phyloP scores from a whole-genome alignment of 2,797 vertebrate species.

The Sebastes trivittatus region DNA sequence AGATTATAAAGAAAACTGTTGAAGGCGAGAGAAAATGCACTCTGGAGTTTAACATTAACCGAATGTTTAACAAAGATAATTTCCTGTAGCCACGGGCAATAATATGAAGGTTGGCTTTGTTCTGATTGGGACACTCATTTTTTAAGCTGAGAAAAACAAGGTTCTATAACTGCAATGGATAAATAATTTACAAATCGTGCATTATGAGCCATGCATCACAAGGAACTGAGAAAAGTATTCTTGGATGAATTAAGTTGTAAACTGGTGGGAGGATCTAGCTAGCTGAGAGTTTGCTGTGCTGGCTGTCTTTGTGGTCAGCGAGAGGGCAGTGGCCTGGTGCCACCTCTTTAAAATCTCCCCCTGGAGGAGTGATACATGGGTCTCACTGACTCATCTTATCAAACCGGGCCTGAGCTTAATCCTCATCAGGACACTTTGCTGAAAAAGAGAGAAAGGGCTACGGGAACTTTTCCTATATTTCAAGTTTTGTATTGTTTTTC shows the following conservation, averaged over 20 bases:
- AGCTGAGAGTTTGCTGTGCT: constrained; percentile 19
- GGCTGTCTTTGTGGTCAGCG: constrained; percentile 42
- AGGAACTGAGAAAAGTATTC: neutral
- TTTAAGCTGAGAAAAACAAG: neutral
- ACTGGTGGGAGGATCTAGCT: constrained; percentile 1
- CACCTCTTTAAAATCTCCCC: constrained; percentile 37
- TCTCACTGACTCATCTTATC: constrained; percentile 52
- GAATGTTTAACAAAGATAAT: neutral
- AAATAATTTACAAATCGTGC: neutral
- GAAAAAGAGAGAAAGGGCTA: constrained; percentile 1
- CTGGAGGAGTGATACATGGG: constrained; percentile 25
- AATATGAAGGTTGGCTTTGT: neutral
- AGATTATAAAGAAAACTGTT: neutral
- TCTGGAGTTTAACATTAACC: neutral
- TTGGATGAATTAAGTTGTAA: constrained; percentile 11
- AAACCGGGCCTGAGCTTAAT: constrained; percentile 42
- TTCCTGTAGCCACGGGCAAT: neutral
- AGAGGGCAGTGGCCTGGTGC: constrained; percentile 36
- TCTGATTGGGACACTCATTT: neutral
- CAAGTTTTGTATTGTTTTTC: constrained; percentile 7
- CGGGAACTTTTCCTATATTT: neutral
- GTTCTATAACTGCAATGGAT: neutral
- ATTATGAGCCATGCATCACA: neutral
- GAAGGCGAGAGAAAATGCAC: neutral
- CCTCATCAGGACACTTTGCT: constrained; percentile 24